Evolutionary conservation across 2,113 vertebrate genomes (phyloP), one percentile per base, ranked within the genome.

Genomic region (Clinocottus analis): DNA sequence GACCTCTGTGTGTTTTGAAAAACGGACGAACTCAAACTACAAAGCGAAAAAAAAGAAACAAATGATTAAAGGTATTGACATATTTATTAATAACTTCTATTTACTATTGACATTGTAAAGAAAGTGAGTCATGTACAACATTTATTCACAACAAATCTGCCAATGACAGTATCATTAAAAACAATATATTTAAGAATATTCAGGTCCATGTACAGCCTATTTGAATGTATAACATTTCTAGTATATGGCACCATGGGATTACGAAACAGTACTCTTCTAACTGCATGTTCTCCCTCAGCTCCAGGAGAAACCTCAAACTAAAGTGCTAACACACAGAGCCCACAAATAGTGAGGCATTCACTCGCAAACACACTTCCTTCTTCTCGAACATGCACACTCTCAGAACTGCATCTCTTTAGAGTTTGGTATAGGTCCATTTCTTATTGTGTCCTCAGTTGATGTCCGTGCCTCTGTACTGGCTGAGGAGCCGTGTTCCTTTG

Each of bases 201-300:
- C 60, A 53, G 75, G 82, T 91, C 89, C 85, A 87, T 91, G 84
- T 87, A 82, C 80, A 88, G 77, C 83, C 88, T 87, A 76, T 79
- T 77, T 91, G 61, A 93, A 92, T 93, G 88, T 92, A 91, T 91
- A 93, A 91, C 92, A 90, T 91, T 93, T 90, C 84, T 88, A 91
- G 66, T 61, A 74, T 68, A 83, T 84, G 93, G 90, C 90, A 91
- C 87, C 84, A 82, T 90, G 91, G 91, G 79, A 69, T 89, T 69
- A 85, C 84, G 79, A 83, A 78, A 89, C 75, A 82, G 68, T 75
- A 80, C 67, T 82, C 53, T 2, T 83, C 80, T 84, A 85, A 77
- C 77, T 82, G 72, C 77, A 90, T 75, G 73, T 76, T 76, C 71
- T 75, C 64, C 71, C 45, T 66, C 76, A 43, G 39, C 62, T 73